Base-by-base conservation (phyloP, 2,888 invertebrate genomes). In the Leptothorax acervorum region DNA sequence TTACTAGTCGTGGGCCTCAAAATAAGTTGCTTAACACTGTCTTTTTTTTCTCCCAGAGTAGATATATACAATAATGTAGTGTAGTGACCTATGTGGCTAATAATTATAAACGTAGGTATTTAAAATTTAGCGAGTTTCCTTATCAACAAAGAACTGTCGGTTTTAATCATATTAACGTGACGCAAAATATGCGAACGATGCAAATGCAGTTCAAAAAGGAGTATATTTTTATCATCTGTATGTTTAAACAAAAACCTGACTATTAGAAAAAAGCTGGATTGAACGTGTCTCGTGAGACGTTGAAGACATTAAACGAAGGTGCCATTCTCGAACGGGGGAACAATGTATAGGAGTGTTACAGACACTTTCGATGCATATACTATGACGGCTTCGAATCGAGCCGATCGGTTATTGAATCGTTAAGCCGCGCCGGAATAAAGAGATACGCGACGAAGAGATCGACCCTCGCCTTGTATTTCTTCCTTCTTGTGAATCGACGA, bases 321-420 rank as follows among this genome's bases (percentile, higher is more conserved):
- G 55, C n/a, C 31, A n/a, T n/a, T 78, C 45, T n/a, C 45, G 57
- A 57, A 42, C 8, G n/a, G 63, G 63, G 11, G 73, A 42, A 55
- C 65, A 75, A 65, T 15, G 31, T 15, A 12, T 15, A 39, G n/a
- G 73, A 71, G 75, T 73, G 82, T 74, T 81, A 71, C 78, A 85
- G 90, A 92, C 92, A 93, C 93, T 93, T 93, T 93, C 89, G 89
- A 94, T 93, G 93, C 93, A 93, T 93, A 94, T 93, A 94, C 89
- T 93, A 92, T 90, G 88, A 76, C 62, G 45, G 53, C 55, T 79
- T 84, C 75, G 87, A 87, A 68, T 68, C 85, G 86, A 83, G 70
- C 85, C 89, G 92, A 94, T 94, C 94, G 93, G 94, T 94, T 94
- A 94, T 95, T 94, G 94, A 95, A 95, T 94, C 94, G 94, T 94